phyloP scores from a whole-genome alignment of 2,888 invertebrate genomes.

The Himalopsyche tibetana region DNA sequence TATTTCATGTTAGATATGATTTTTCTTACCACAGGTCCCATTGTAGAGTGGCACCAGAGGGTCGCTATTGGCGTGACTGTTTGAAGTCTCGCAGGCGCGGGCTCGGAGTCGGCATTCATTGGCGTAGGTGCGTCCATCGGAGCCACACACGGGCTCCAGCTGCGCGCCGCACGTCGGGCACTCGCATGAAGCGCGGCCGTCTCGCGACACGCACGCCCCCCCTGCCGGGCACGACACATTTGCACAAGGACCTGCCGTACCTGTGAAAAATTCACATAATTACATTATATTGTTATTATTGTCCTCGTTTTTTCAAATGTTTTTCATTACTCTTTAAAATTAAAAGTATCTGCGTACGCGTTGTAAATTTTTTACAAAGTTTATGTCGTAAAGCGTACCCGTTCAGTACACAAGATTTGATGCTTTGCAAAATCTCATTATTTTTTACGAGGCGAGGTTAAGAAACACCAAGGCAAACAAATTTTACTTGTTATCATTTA shows the following conservation, averaged over 20 bases:
- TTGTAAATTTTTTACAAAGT: background rate
- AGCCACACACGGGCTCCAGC: constrained; percentile 86
- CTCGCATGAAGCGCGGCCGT: constrained; percentile 80
- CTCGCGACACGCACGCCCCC: constrained; percentile 82
- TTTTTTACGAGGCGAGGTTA: background rate
- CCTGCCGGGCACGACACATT: constrained; percentile 79
- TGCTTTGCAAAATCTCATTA: background rate
- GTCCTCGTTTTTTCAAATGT: background rate
- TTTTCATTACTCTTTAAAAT: constrained; percentile 20
- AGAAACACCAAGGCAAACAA: too few species aligned
- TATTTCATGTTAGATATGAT: background rate
- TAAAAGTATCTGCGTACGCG: background rate
- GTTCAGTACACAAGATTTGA: background rate
- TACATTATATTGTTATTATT: background rate
- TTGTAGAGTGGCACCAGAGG: constrained; percentile 81
- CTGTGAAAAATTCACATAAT: constrained; percentile 68
- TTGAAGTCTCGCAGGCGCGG: constrained; percentile 86
- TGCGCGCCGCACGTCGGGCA: constrained; percentile 86
- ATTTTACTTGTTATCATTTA: too few species aligned
- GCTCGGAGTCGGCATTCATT: constrained; percentile 90
- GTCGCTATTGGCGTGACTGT: constrained; percentile 78
- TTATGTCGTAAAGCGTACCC: background rate
- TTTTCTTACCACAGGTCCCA: constrained; percentile 73
- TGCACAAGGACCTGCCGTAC: constrained; percentile 78
- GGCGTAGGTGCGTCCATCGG: constrained; percentile 87